A percentile compares a stretch with the other conserved stretches of the same genome.
phyloP scores from a whole-genome alignment of 2,797 vertebrate genomes.

The Potorous gilbertii region DNA sequence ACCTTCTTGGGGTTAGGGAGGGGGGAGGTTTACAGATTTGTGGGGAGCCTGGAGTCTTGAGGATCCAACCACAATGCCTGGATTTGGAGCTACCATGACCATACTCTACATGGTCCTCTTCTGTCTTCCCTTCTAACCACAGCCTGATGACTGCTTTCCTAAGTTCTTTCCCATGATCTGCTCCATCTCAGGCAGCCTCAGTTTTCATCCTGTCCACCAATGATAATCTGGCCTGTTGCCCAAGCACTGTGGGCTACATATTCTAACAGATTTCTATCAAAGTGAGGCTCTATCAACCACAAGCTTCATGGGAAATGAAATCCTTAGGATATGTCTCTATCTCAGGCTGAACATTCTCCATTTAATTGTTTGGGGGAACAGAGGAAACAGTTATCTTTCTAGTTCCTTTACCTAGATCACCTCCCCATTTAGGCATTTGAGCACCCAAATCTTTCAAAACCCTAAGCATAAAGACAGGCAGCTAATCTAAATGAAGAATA shows the following conservation, averaged over 20 bases:
- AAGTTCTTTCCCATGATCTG: neutral
- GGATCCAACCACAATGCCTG: neutral
- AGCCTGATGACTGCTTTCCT: neutral
- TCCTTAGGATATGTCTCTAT: constrained; percentile 33
- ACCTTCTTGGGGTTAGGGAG: neutral
- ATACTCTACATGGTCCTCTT: neutral
- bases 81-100: neutral
- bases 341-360: constrained; percentile 29
- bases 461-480: constrained; percentile 68
- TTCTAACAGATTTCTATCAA: neutral
- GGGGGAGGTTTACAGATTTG: neutral
- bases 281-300: neutral
- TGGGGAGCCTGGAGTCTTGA: neutral
- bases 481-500: constrained; percentile 8
- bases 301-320: neutral
- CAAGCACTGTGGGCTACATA: neutral
- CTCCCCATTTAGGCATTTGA: constrained; percentile 40
- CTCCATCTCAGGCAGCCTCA: neutral
- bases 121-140: neutral
- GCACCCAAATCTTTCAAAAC: constrained; percentile 46
- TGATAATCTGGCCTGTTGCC: neutral
- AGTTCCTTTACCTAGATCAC: constrained; percentile 32
- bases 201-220: neutral
- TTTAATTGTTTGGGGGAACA: constrained; percentile 8
- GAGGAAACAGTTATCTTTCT: constrained; percentile 24